A percentile compares a stretch with the other conserved stretches of the same genome.
Conservation (phyloP, 2,888 invertebrate genomes). For the Perizoma affinitatum region DNA sequence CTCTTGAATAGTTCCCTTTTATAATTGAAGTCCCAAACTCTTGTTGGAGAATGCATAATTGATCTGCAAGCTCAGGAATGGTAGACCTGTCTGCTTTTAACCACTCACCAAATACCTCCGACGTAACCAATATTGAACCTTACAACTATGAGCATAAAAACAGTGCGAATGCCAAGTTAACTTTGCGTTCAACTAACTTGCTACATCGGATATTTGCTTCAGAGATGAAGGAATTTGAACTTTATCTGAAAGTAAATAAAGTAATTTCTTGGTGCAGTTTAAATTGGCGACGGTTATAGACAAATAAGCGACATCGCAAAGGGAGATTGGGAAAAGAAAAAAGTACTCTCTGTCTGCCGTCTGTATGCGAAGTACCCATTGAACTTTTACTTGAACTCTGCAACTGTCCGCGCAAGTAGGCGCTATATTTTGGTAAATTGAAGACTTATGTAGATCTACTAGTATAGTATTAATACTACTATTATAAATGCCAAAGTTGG, state of each 20-base stretch:
- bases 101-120: constrained; percentile 16
- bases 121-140: constrained; percentile 31
- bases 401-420: constrained; percentile 2
- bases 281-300: constrained; percentile 32
- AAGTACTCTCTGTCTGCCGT: constrained; percentile 45
- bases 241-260: constrained; percentile 32
- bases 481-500: no score
- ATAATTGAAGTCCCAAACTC: constrained; percentile 58
- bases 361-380: constrained; percentile 39
- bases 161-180: constrained; percentile 1
- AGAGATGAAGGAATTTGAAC: constrained; percentile 34
- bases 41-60: constrained; percentile 64
- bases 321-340: constrained; percentile 48
- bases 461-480: no score
- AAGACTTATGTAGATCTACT: constrained; percentile 19
- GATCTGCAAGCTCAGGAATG: constrained; percentile 54
- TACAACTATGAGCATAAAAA: constrained; percentile 19
- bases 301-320: constrained; percentile 49
- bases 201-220: constrained; percentile 23
- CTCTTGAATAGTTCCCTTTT: constrained; percentile 46
- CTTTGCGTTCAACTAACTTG: constrained; percentile 22
- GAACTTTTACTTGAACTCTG: constrained; percentile 34
- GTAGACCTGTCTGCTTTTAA: constrained; percentile 42
- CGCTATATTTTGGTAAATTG: constrained; percentile 31
- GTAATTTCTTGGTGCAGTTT: constrained; percentile 21